Evolutionary conservation across 2,113 vertebrate species (phyloP).

Genomic region (Mesocricetus auratus): DNA sequence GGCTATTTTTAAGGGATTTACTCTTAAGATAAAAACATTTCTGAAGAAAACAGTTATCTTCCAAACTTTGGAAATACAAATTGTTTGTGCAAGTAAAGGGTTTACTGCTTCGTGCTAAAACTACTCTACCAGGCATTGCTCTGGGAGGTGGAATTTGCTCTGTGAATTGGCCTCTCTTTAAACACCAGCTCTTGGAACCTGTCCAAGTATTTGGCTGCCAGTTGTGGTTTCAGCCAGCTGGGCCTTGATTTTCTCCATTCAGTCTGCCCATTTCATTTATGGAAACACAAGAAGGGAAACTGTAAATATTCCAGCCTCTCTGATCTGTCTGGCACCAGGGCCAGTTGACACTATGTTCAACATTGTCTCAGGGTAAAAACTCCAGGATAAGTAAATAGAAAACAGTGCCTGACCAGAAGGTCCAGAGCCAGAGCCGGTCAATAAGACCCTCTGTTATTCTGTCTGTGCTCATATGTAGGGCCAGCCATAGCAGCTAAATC

Average conservation of each 20-base stretch:
- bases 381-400: conserved; percentile 74
- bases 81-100: not conserved
- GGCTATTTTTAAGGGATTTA: conserved; percentile 1
- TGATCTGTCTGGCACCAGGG: conserved; percentile 79
- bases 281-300: conserved; percentile 77
- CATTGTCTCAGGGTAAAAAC: conserved; percentile 69
- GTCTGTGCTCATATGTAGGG: conserved; percentile 61
- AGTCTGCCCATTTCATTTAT: conserved; percentile 83
- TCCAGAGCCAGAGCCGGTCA: conserved; percentile 59
- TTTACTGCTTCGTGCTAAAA: not conserved
- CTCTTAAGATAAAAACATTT: conserved; percentile 16
- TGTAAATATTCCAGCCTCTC: conserved; percentile 71
- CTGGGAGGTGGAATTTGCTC: conserved; percentile 72
- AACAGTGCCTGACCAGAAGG: conserved; percentile 66
- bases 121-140: conserved; percentile 42
- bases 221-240: conserved; percentile 83
- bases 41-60: conserved; percentile 36
- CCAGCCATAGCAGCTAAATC: conserved; percentile 63
- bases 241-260: conserved; percentile 80
- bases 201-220: conserved; percentile 81
- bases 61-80: conserved; percentile 46
- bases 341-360: conserved; percentile 75
- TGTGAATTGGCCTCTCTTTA: conserved; percentile 75
- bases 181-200: conserved; percentile 81
- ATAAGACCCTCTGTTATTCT: conserved; percentile 66